Evolutionary conservation across 2,113 vertebrate genomes (phyloP).

Genomic region (Loxodonta africana): DNA sequence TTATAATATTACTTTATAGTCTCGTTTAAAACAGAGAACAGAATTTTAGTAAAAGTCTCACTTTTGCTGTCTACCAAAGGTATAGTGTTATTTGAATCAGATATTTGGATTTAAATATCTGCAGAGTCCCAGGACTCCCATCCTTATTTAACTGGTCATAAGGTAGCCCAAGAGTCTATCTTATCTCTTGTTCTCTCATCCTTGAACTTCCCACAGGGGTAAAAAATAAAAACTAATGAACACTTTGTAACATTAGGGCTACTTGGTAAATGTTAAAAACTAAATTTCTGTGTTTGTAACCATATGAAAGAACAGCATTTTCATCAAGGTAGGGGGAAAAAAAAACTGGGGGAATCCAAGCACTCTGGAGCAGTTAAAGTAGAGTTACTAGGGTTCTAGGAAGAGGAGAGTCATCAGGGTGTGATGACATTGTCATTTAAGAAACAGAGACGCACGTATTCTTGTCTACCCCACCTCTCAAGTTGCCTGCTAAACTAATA

Average conservation of each 20-base stretch:
- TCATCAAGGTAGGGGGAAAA: not conserved
- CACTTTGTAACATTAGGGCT: not conserved
- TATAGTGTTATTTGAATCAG: not conserved
- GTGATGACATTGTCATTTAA: rapidly evolving
- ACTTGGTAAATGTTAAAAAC: not conserved
- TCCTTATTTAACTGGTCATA: not conserved
- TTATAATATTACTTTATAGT: not conserved
- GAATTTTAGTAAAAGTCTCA: not conserved
- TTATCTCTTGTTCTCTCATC: not conserved
- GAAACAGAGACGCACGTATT: not conserved
- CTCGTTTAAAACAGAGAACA: not conserved
- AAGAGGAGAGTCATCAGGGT: not conserved
- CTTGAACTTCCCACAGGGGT: not conserved
- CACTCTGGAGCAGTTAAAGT: not conserved
- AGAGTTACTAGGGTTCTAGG: not conserved
- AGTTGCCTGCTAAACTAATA: not conserved
- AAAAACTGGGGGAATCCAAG: not conserved
- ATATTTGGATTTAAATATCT: not conserved
- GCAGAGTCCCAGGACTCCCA: not conserved
- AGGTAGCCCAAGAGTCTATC: not conserved
- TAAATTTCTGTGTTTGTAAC: not conserved
- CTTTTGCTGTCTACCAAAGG: not conserved
- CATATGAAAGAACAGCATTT: not conserved
- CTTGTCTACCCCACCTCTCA: not conserved
- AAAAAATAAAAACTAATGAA: not conserved